Conservation (phyloP, 2,797 vertebrate species). For the Rhynchonycteris naso region DNA sequence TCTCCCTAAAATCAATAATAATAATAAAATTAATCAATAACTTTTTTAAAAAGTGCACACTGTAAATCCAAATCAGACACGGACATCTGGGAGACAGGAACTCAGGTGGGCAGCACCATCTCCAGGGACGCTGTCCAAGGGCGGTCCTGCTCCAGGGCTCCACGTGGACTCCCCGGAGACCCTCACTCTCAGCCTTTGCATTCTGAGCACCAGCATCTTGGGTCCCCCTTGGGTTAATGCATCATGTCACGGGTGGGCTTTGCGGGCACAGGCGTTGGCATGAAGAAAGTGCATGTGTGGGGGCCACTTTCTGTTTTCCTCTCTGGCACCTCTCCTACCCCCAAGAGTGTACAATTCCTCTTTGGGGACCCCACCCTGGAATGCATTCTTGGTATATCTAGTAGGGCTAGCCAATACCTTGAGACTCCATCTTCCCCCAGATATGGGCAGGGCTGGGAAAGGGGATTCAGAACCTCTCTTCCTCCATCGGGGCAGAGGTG, state of each 20-base stretch:
- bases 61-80: background rate
- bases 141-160: background rate
- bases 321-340: background rate
- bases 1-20: no score
- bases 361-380: background rate
- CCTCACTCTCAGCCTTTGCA: no score
- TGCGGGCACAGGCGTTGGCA: accelerated
- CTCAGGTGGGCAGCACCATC: background rate
- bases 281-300: accelerated
- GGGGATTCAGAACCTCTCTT: background rate
- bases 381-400: no score
- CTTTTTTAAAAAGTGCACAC: background rate
- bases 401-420: background rate
- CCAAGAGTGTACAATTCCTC: background rate
- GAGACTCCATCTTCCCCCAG: background rate
- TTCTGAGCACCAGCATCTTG: background rate
- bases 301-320: background rate
- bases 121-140: no score
- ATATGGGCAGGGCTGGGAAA: background rate
- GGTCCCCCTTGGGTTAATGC: accelerated
- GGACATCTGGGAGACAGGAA: background rate
- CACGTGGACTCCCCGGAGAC: accelerated
- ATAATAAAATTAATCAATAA: no score
- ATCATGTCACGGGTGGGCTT: background rate
- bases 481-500: background rate